phyloP scores from a whole-genome alignment of 2,888 invertebrate species.

The Spisula subtruncata region DNA sequence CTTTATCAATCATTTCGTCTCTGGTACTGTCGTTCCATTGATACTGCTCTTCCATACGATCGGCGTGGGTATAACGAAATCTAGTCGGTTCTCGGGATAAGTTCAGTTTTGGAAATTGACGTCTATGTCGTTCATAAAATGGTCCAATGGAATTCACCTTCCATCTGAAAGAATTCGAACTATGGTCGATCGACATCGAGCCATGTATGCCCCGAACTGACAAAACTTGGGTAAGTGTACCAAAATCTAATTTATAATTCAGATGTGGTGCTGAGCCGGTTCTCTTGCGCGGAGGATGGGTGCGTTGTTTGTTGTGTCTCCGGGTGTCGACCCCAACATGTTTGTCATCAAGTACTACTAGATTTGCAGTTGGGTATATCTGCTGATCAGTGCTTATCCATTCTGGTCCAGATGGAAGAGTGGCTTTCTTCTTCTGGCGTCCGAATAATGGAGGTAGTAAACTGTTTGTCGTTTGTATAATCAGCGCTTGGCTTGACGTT shows the following conservation, averaged over 20 bases:
- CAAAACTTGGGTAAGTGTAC: constrained; percentile 48
- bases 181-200: constrained; percentile 30
- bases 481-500: constrained; percentile 78
- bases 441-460: constrained; percentile 53
- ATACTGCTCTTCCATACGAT: neutral
- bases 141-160: constrained; percentile 46
- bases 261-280: constrained; percentile 40
- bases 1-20: neutral
- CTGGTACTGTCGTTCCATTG: neutral
- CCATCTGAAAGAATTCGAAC: constrained; percentile 17
- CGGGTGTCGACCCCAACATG: neutral
- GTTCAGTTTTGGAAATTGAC: neutral
- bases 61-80: constrained; percentile 35
- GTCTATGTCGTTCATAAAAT: constrained; percentile 38
- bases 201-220: constrained; percentile 57
- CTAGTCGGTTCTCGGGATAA: neutral
- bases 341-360: neutral
- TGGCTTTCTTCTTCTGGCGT: constrained; percentile 43
- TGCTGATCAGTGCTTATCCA: constrained; percentile 17
- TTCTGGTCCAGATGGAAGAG: constrained; percentile 17
- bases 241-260: constrained; percentile 41
- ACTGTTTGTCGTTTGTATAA: constrained; percentile 73
- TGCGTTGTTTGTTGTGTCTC: neutral
- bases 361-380: neutral
- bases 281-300: neutral